A percentile compares a stretch with the other conserved stretches of the same genome.
Evolutionary conservation across 2,888 invertebrate genomes (phyloP).

Genomic region (Ethmia dodecea): DNA sequence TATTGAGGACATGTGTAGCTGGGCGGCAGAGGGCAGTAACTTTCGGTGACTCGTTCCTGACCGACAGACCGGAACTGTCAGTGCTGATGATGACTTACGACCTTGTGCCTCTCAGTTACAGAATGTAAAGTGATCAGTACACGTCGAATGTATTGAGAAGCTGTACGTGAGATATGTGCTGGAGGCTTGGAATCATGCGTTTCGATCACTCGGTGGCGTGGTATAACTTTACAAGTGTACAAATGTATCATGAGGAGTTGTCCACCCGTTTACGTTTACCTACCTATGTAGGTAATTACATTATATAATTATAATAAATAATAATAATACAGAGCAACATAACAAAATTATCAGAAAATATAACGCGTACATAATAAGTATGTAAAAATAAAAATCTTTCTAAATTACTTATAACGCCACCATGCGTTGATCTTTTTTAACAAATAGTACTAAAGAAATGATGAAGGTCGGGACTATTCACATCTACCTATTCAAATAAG

Average conservation of each 20-base stretch:
- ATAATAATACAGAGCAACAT: conserved; percentile 31
- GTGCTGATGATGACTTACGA: conserved; percentile 40
- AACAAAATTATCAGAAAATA: conserved; percentile 16
- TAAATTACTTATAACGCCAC: conserved; percentile 32
- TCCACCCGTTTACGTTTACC: conserved; percentile 46
- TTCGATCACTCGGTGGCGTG: conserved; percentile 78
- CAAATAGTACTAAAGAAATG: conserved; percentile 6
- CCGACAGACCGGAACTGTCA: conserved; percentile 18
- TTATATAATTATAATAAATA: conserved; percentile 28
- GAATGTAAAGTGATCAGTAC: conserved; percentile 59
- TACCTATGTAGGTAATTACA: conserved; percentile 35
- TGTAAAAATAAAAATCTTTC: conserved; percentile 22
- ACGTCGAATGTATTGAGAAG: conserved; percentile 71
- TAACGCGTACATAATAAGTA: conserved; percentile 25
- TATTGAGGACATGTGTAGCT: conserved; percentile 62
- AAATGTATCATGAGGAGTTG: conserved; percentile 58
- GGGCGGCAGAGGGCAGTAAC: conserved; percentile 69
- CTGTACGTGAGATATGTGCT: conserved; percentile 76
- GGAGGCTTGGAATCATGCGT: conserved; percentile 75
- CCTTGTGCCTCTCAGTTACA: conserved; percentile 73
- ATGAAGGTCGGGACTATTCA: conserved; percentile 23
- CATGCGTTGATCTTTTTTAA: conserved; percentile 38
- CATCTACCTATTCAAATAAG: conserved; percentile 25
- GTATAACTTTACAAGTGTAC: conserved; percentile 68
- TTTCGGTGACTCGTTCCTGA: conserved; percentile 29